phyloP scores from a whole-genome alignment of 2,888 invertebrate species.

The Erebia aethiops region DNA sequence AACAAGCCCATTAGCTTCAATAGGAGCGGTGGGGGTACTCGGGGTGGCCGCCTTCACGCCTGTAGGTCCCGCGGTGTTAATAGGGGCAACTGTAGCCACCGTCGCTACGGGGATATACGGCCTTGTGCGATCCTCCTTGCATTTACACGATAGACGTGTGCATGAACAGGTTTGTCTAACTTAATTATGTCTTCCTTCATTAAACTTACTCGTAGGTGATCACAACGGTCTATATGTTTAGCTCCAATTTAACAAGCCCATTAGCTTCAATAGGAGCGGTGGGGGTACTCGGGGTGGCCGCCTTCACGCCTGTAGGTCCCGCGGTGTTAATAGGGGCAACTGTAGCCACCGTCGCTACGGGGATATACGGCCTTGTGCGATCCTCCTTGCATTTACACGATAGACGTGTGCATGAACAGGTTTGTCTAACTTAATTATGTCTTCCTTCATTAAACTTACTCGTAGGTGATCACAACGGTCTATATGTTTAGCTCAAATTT shows the following conservation, averaged over 20 bases:
- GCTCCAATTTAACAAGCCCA: too few relatives aligned
- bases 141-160: slow-evolving; percentile 46
- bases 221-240: too few relatives aligned
- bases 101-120: slow-evolving; percentile 79
- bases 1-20: slow-evolving; percentile 63
- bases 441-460: not conserved
- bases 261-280: too few relatives aligned
- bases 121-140: slow-evolving; percentile 74
- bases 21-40: slow-evolving; percentile 76
- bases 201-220: not conserved
- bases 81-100: slow-evolving; percentile 73
- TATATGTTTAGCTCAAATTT: too few relatives aligned
- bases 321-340: slow-evolving; percentile 75
- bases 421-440: slow-evolving; percentile 41
- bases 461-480: slow-evolving; percentile 45
- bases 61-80: slow-evolving; percentile 73
- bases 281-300: not conserved
- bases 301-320: slow-evolving; percentile 69
- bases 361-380: slow-evolving; percentile 78
- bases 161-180: slow-evolving; percentile 74
- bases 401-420: slow-evolving; percentile 78
- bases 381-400: slow-evolving; percentile 77
- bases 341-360: slow-evolving; percentile 72
- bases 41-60: too few relatives aligned
- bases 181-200: not conserved